These are phyloP conservation scores for Rhagonycha fulva DNA, from an alignment of 2,888 invertebrate species.

Conservation along the genomic window DNA sequence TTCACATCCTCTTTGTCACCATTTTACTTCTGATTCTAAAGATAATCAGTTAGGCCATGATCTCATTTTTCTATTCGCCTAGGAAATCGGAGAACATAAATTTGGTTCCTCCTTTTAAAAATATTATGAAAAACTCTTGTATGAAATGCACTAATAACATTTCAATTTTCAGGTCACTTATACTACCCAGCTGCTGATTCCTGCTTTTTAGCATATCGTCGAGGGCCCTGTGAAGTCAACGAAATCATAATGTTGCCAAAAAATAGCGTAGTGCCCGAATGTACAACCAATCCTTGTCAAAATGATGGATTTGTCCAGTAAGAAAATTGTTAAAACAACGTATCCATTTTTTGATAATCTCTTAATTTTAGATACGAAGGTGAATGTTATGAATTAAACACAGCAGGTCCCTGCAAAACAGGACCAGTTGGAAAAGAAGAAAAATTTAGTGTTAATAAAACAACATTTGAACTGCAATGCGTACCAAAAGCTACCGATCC, in stretches of 20 bases:
- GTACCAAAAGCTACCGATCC: constrained; percentile 44
- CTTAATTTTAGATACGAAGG: constrained; percentile 47
- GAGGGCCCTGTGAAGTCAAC: constrained; percentile 65
- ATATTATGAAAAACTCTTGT: neutral
- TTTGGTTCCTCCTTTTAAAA: neutral
- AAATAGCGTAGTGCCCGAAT: constrained; percentile 61
- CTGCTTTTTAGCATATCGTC: constrained; percentile 66
- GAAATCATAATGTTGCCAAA: constrained; percentile 62
- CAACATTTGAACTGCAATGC: constrained; percentile 63
- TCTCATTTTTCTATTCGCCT: no score
- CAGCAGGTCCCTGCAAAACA: constrained; percentile 55
- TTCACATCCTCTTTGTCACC: no score
- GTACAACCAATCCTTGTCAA: constrained; percentile 65
- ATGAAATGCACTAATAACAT: neutral
- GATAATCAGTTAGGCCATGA: no score
- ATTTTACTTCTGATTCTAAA: no score
- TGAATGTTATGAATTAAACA: constrained; percentile 56
- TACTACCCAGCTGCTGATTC: constrained; percentile 65
- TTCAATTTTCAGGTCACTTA: constrained; percentile 56
- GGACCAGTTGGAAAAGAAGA: constrained; percentile 50
- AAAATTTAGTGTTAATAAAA: constrained; percentile 65
- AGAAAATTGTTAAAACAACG: constrained; percentile 5
- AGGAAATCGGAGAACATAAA: no score
- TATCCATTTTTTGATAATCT: neutral
- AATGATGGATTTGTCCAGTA: constrained; percentile 58